These are phyloP conservation scores for Butorides virescens DNA, from an alignment of 2,113 vertebrate species.

Conservation along the genomic window DNA sequence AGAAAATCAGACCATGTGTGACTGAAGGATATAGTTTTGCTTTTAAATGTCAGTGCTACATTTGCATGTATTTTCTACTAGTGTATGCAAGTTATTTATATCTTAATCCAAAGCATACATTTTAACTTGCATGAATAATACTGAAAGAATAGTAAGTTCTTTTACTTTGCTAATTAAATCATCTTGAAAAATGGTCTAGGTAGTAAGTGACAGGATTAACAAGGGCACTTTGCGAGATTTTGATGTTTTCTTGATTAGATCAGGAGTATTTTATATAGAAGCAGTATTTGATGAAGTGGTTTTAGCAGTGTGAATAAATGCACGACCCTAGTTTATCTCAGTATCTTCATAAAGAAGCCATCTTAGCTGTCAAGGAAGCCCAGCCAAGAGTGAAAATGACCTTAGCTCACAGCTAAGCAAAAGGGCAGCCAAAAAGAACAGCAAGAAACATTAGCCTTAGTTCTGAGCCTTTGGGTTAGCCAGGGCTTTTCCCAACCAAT, in stretches of 20 bases:
- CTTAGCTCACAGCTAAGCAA: slow-evolving; percentile 73
- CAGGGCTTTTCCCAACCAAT: neutral
- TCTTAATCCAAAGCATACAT: slow-evolving; percentile 42
- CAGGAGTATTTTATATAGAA: slow-evolving; percentile 63
- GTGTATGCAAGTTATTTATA: slow-evolving; percentile 59
- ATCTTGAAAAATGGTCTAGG: slow-evolving; percentile 69
- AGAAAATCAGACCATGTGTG: neutral
- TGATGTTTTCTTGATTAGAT: slow-evolving; percentile 74
- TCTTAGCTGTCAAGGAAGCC: slow-evolving; percentile 66
- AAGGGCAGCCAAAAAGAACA: slow-evolving; percentile 71
- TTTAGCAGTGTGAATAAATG: slow-evolving; percentile 64
- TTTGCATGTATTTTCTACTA: slow-evolving; percentile 11
- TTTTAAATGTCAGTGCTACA: neutral
- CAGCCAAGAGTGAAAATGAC: slow-evolving; percentile 78
- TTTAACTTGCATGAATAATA: slow-evolving; percentile 60
- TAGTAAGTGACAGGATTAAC: slow-evolving; percentile 71
- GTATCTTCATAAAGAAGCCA: slow-evolving; percentile 70
- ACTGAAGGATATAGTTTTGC: neutral
- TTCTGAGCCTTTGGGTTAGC: slow-evolving; percentile 10
- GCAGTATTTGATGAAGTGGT: slow-evolving; percentile 67
- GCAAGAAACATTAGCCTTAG: slow-evolving; percentile 19
- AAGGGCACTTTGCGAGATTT: slow-evolving; percentile 59
- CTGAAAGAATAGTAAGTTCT: slow-evolving; percentile 46
- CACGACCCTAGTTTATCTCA: slow-evolving; percentile 63
- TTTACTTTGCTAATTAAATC: slow-evolving; percentile 75